Evolutionary conservation across 2,888 invertebrate genomes (phyloP), one percentile per base, ranked within the genome.

Genomic region (Apeira syringaria): DNA sequence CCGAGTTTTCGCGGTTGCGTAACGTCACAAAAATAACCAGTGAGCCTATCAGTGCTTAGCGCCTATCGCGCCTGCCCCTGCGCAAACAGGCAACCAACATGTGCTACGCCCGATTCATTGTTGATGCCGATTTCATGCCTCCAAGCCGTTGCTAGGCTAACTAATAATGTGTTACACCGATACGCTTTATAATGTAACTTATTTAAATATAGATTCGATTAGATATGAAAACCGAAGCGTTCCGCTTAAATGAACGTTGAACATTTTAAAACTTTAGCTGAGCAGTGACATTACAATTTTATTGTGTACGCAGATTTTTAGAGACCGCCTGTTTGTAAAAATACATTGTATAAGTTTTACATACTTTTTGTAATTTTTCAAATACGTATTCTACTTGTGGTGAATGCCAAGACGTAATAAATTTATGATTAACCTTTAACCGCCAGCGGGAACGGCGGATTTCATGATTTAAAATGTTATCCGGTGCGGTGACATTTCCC

Each of bases 1-100:
- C 85, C 85, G 84, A 85, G 68, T 80, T 86, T 76, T 68, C 60
- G 55, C 50, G 60, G 69, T 84, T 83, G 70, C 73, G 80, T 79
- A 83, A 85, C 62, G 57, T 54, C 53, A 67, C 74, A 66, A 65
- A 80, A 83, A 83, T 80, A 81, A 56, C 50, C 50, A 43, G 49
- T 51, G 50, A 52, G 55, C 52, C 53, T 53, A 47, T 51, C 43
- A 54, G 41, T 56, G 49, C 57, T 56, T 54, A 57, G 53, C 56
- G 50, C 59, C 59, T 56, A 50, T 49, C 45, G 49, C 47, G 43
- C 50, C 48, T 35, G 18, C 39, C 28, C 46, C 53, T 37, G 49
- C 45, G 45, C 53, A 45, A 49, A 45, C 46, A 49, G 49, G 49
- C 47, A 49, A 47, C 51, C 47, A 49, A 43, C 49, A 47, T 51